These are phyloP conservation scores for Dendrolimus punctatus DNA, from an alignment of 1,140 invertebrate genomes.

Conservation along the genomic window DNA sequence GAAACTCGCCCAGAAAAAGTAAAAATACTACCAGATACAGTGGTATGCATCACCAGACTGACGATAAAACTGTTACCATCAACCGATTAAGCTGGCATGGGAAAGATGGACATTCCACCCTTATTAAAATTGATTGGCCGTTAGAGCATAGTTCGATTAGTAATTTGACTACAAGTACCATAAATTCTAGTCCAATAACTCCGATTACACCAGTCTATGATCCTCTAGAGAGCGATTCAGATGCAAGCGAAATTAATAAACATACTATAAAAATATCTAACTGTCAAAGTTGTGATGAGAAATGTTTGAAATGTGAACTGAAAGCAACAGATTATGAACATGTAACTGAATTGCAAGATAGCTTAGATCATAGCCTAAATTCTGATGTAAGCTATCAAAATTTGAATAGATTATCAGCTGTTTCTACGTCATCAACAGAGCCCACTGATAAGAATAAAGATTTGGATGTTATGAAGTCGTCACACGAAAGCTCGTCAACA, in stretches of 20 bases:
- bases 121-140: conserved; percentile 62
- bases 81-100: conserved; percentile 55
- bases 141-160: conserved; percentile 34
- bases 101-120: conserved; percentile 52
- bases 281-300: conserved; percentile 52
- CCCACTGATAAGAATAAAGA: conserved; percentile 39
- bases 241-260: conserved; percentile 47
- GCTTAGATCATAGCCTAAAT: conserved; percentile 39
- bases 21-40: conserved; percentile 44
- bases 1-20: conserved; percentile 53
- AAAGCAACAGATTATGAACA: conserved; percentile 51
- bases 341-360: conserved; percentile 34
- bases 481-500: conserved; percentile 72
- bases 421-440: conserved; percentile 56
- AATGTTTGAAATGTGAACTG: conserved; percentile 60
- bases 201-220: conserved; percentile 51
- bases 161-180: conserved; percentile 42
- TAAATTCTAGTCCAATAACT: conserved; percentile 43
- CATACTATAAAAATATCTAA: conserved; percentile 51
- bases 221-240: conserved; percentile 54
- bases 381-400: conserved; percentile 67
- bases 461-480: conserved; percentile 58
- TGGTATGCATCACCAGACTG: conserved; percentile 36
- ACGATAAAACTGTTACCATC: conserved; percentile 25
- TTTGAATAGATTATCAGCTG: conserved; percentile 58